Evolutionary conservation across 2,113 vertebrate species (phyloP).

Genomic region (Vombatus ursinus): DNA sequence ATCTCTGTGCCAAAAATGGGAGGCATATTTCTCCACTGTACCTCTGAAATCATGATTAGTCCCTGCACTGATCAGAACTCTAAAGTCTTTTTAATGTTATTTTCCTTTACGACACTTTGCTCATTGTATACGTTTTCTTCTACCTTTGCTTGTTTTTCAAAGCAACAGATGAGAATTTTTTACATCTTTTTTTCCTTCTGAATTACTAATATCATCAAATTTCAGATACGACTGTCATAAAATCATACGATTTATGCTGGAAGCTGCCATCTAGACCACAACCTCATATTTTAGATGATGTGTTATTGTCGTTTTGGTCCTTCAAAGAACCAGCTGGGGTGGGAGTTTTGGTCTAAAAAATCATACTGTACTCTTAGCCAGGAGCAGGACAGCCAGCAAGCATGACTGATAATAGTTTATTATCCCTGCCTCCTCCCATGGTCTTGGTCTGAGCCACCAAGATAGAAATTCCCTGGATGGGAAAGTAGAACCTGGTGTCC

Average conservation of each 20-base stretch:
- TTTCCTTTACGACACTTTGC: not conserved
- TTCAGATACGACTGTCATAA: not conserved
- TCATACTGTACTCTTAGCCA: not conserved
- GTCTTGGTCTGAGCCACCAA: not conserved
- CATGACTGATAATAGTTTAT: not conserved
- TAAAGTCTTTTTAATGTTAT: no score
- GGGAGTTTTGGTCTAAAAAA: not conserved
- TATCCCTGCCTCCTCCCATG: not conserved
- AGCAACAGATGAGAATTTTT: not conserved
- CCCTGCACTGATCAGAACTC: no score
- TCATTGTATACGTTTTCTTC: not conserved
- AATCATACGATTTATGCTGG: not conserved
- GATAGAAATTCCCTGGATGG: not conserved
- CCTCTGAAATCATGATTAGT: no score
- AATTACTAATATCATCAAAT: not conserved
- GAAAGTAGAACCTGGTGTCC: no score
- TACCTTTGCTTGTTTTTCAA: not conserved
- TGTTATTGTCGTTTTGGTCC: not conserved
- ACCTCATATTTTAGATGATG: not conserved
- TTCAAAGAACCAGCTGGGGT: not conserved
- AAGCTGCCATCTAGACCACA: not conserved
- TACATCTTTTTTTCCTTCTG: not conserved
- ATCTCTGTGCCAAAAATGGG: no score
- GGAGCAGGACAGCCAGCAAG: not conserved
- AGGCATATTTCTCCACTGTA: no score